Evolutionary conservation across 2,888 invertebrate species (phyloP).

Genomic region (Euzophera pinguis): DNA sequence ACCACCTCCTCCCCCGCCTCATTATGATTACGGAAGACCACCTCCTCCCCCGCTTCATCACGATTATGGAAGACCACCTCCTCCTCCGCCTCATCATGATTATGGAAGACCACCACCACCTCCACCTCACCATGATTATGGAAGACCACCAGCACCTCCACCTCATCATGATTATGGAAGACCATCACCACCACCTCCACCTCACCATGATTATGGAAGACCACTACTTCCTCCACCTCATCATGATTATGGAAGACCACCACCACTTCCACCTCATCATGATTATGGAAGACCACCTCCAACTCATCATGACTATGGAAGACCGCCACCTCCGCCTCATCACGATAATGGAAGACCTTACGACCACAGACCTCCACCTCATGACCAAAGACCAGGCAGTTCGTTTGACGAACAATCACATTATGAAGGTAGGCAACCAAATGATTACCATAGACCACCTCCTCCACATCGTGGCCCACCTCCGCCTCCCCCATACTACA

Average conservation of each 20-base stretch:
- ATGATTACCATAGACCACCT: conserved; percentile 10
- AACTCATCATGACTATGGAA: conserved; percentile 14
- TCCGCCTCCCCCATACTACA: not conserved
- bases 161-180: not conserved
- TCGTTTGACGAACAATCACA: not conserved
- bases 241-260: conserved; percentile 5
- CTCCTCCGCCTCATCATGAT: conserved; percentile 16
- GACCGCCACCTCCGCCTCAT: conserved; percentile 11
- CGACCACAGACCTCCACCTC: conserved; percentile 10
- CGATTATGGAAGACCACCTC: conserved; percentile 8
- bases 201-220: not conserved
- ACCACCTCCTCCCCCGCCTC: conserved; percentile 16
- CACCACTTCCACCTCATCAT: not conserved
- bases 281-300: conserved; percentile 11
- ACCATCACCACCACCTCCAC: not conserved
- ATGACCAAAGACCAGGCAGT: not conserved
- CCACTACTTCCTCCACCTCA: conserved; percentile 17
- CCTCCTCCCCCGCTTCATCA: not conserved
- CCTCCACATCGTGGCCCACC: not conserved
- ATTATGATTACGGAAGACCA: conserved; percentile 7
- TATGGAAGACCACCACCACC: conserved; percentile 15
- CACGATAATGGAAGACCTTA: not conserved
- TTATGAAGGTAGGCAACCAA: not conserved
- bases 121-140: not conserved
- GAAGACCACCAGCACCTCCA: not conserved